phyloP scores from a whole-genome alignment of 2,797 vertebrate genomes.

The Bovichtus diacanthus region DNA sequence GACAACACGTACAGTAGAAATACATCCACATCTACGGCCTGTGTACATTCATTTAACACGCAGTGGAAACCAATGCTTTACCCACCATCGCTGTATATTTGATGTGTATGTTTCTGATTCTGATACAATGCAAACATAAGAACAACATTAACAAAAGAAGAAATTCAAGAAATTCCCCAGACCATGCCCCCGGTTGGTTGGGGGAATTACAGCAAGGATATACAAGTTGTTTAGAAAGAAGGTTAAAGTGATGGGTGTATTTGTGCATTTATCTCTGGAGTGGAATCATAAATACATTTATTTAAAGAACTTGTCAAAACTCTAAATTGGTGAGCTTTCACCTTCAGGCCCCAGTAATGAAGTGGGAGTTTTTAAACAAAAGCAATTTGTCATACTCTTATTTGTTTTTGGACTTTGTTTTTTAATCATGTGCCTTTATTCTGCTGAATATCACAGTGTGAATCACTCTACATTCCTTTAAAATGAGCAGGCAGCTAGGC shows the following conservation, averaged over 20 bases:
- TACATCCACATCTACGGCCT: not conserved
- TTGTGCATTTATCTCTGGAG: slow-evolving; percentile 8
- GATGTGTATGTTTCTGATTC: slow-evolving; percentile 31
- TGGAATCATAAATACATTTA: slow-evolving; percentile 14
- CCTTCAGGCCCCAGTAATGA: not conserved
- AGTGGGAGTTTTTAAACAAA: slow-evolving; percentile 25
- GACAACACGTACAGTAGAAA: not conserved
- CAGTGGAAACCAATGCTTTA: not conserved
- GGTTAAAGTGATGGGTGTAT: not conserved
- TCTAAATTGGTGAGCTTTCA: slow-evolving; percentile 28
- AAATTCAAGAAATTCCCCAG: not conserved
- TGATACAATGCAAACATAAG: not conserved
- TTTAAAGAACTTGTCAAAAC: slow-evolving; percentile 25
- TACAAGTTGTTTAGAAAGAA: not conserved
- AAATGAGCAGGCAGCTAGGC: slow-evolving; percentile 13
- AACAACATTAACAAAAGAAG: not conserved
- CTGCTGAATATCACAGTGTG: slow-evolving; percentile 16
- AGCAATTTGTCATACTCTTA: slow-evolving; percentile 22
- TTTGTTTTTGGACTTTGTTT: slow-evolving; percentile 32
- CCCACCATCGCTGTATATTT: slow-evolving; percentile 30
- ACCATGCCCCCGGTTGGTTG: not conserved
- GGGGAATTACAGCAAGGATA: not conserved
- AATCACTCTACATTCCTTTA: slow-evolving; percentile 38
- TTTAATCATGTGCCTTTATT: slow-evolving; percentile 24
- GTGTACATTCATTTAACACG: slow-evolving; percentile 1